Evolutionary conservation across 2,113 vertebrate species (phyloP).

Genomic region (Struthidea cinerea): DNA sequence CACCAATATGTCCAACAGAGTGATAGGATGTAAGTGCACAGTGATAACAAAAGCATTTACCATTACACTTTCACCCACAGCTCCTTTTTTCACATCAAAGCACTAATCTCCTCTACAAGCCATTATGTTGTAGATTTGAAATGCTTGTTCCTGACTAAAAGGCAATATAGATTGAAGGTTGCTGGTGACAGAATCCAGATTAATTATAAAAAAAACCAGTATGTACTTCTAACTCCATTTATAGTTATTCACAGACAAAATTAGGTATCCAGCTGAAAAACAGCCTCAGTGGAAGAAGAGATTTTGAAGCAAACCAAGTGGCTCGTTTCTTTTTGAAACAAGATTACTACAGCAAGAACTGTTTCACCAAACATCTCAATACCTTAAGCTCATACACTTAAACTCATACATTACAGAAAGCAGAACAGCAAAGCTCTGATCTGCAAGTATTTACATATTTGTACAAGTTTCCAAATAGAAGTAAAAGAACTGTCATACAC

Average conservation of each 20-base stretch:
- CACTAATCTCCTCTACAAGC: not conserved
- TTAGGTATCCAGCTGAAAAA: not conserved
- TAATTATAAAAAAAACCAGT: not conserved
- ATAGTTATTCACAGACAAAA: not conserved
- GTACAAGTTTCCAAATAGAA: not conserved
- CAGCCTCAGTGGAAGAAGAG: not conserved
- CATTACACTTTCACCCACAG: not conserved
- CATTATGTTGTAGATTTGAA: not conserved
- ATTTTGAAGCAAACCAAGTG: not conserved
- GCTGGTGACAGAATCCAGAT: not conserved
- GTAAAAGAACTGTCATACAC: not conserved
- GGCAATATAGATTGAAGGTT: not conserved
- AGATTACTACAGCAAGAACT: not conserved
- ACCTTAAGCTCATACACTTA: not conserved
- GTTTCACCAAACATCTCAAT: not conserved
- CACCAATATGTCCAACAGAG: not conserved
- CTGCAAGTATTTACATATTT: not conserved
- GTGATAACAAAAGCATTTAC: not conserved
- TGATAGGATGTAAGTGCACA: not conserved
- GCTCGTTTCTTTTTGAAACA: not conserved
- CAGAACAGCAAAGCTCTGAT: not conserved
- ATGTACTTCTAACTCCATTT: not conserved
- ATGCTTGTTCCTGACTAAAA: not conserved
- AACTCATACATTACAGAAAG: not conserved
- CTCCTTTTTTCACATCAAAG: not conserved